Evolutionary conservation across 2,797 vertebrate genomes (phyloP).

Genomic region (Antrozous pallidus): DNA sequence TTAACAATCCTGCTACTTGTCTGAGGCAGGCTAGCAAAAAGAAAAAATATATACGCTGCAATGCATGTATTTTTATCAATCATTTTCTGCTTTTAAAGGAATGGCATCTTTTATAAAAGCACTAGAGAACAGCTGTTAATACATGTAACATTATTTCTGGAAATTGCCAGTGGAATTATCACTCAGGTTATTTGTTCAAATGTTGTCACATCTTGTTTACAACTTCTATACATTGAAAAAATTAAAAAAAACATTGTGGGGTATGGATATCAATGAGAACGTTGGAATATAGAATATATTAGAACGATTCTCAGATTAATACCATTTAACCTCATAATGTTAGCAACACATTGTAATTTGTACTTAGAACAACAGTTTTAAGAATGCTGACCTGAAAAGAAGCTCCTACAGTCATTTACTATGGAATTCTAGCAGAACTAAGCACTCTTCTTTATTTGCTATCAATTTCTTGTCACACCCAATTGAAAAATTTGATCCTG

Average conservation of each 20-base stretch:
- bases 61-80: not conserved
- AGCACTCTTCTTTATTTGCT: slow-evolving; percentile 3
- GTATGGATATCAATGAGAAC: not conserved
- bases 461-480: slow-evolving; percentile 62
- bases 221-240: not conserved
- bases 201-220: not conserved
- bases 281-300: not conserved
- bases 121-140: not conserved
- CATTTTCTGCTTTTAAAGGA: not conserved
- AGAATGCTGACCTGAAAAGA: slow-evolving; percentile 58
- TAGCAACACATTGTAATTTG: not conserved
- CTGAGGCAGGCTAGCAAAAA: not conserved
- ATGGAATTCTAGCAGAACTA: slow-evolving; percentile 54
- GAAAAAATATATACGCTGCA: not conserved
- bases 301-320: not conserved
- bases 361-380: slow-evolving; percentile 4
- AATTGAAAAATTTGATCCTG: slow-evolving; percentile 52
- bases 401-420: slow-evolving; percentile 31
- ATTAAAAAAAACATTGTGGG: not conserved
- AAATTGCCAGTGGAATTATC: not conserved
- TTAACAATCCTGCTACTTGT: not conserved
- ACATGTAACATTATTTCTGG: slow-evolving; percentile 26
- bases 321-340: slow-evolving; percentile 27
- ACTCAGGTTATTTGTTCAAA: not conserved
- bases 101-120: not conserved